Percentiles rank a stretch among this genome's conserved stretches.
phyloP scores from a whole-genome alignment of 2,888 invertebrate species.

The Augochlorella aurata region DNA sequence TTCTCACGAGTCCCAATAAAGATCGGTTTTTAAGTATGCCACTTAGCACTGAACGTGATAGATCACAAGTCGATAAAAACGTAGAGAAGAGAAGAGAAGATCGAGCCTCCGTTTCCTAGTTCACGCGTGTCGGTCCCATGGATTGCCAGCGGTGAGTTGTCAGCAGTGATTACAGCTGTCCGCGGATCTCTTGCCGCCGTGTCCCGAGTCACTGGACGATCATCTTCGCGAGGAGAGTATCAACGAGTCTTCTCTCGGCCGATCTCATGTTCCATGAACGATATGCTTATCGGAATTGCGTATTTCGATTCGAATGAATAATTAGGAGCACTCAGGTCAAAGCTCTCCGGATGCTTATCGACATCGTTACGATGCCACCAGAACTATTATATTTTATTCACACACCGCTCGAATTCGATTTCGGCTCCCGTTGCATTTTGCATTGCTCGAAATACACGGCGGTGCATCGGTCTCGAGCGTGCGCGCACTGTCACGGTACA shows the following conservation, averaged over 20 bases:
- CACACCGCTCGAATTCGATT: background rate
- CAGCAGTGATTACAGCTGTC: conserved; percentile 63
- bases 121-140: conserved; percentile 28
- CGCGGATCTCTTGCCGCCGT: conserved; percentile 44
- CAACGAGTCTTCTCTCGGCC: too few species aligned
- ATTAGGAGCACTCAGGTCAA: background rate
- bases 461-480: background rate
- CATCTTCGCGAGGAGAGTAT: too few species aligned
- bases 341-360: background rate
- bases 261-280: too few species aligned
- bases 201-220: conserved; percentile 12
- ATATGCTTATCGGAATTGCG: background rate
- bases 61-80: background rate
- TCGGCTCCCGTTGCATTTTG: background rate
- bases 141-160: conserved; percentile 49
- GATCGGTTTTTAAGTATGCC: too few species aligned
- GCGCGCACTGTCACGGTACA: background rate
- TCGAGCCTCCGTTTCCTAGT: conserved; percentile 55
- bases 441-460: background rate
- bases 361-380: background rate
- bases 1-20: too few species aligned
- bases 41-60: too few species aligned
- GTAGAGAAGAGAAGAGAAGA: conserved; percentile 1
- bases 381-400: background rate
- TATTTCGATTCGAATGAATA: background rate